These are phyloP conservation scores for Platichthys flesus DNA, from an alignment of 2,113 vertebrate genomes.

Conservation along the genomic window DNA sequence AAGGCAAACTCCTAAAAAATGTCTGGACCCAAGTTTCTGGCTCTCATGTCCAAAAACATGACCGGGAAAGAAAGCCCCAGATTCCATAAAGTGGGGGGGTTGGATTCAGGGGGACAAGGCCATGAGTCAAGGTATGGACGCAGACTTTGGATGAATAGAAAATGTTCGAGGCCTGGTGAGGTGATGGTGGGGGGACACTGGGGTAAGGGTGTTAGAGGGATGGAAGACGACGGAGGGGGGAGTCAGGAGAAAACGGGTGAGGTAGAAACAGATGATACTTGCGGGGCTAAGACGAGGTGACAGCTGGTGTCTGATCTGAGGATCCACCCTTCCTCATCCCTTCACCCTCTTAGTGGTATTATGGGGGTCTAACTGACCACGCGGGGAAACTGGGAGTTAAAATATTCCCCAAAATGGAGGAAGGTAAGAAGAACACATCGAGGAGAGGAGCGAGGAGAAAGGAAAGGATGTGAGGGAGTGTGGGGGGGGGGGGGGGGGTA, in stretches of 20 bases:
- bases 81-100: no score
- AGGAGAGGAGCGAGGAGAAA: neutral
- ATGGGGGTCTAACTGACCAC: slow-evolving; percentile 55
- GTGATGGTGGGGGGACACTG: neutral
- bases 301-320: slow-evolving; percentile 83
- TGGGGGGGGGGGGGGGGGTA: slow-evolving; percentile 1
- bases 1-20: no score
- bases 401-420: slow-evolving; percentile 1
- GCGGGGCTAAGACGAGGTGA: slow-evolving; percentile 58
- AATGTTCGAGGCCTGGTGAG: neutral
- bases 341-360: slow-evolving; percentile 61
- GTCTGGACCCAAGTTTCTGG: no score
- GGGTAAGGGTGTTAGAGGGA: slow-evolving; percentile 24
- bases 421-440: neutral
- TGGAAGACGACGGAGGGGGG: slow-evolving; percentile 4
- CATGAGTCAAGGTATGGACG: neutral
- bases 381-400: slow-evolving; percentile 17
- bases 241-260: slow-evolving; percentile 52
- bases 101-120: neutral
- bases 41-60: no score
- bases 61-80: no score
- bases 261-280: slow-evolving; percentile 50
- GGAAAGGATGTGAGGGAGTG: neutral
- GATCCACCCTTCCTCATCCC: slow-evolving; percentile 61
- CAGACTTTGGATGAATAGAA: neutral